Evolutionary conservation across 2,113 vertebrate genomes (phyloP).

Genomic region (Hepsetus odoe): DNA sequence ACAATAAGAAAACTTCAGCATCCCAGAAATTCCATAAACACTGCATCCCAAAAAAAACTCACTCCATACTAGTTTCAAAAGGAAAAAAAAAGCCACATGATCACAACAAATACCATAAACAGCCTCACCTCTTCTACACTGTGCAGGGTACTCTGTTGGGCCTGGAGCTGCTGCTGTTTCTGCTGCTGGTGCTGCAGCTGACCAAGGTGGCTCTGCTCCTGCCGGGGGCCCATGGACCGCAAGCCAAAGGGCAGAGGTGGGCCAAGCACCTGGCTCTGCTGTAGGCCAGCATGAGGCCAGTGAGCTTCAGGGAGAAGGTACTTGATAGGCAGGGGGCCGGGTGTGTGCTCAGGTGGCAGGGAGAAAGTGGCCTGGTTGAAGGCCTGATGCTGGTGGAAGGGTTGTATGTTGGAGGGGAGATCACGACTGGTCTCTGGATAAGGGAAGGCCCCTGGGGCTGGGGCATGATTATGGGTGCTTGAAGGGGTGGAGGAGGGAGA

Average conservation of each 20-base stretch:
- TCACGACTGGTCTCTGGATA: constrained; percentile 82
- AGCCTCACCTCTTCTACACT: constrained; percentile 92
- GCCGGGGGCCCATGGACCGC: constrained; percentile 87
- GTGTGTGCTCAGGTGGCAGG: constrained; percentile 83
- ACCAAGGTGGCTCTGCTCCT: constrained; percentile 90
- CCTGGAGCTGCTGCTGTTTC: constrained; percentile 69
- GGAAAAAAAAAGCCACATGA: too few species aligned
- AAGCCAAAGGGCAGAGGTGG: constrained; percentile 90
- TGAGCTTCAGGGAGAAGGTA: constrained; percentile 93
- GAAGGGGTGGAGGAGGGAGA: constrained; percentile 68
- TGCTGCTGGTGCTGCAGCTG: constrained; percentile 76
- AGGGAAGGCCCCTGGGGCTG: constrained; percentile 76
- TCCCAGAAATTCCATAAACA: too few species aligned
- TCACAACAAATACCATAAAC: not conserved
- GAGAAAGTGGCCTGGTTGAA: constrained; percentile 85
- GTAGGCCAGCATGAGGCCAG: constrained; percentile 88
- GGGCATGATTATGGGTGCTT: constrained; percentile 72
- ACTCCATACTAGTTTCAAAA: too few species aligned
- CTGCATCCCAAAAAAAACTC: too few species aligned
- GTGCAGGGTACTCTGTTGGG: constrained; percentile 88
- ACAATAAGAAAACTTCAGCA: too few species aligned
- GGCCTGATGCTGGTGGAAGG: constrained; percentile 80
- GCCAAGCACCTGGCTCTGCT: constrained; percentile 87
- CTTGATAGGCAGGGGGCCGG: constrained; percentile 84
- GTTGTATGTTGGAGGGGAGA: constrained; percentile 71